Percentiles rank a stretch among this genome's conserved stretches.
Conservation (phyloP, 2,113 vertebrate genomes). For the Paramormyrops kingsleyae region DNA sequence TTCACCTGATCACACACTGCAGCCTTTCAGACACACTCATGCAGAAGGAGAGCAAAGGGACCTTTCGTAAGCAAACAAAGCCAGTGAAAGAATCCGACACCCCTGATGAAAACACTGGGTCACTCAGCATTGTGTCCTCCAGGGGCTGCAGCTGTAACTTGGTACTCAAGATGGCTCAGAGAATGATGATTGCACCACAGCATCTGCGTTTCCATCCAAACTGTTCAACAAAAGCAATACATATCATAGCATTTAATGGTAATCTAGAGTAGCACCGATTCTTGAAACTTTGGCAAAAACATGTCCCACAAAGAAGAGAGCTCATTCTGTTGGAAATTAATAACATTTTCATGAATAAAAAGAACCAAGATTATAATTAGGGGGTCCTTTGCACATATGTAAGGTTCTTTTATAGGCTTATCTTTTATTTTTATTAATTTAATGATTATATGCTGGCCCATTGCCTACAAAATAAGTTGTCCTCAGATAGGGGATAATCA, state of each 20-base stretch:
- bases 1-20: conserved; percentile 9
- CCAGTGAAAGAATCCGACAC: not conserved
- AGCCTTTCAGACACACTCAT: not conserved
- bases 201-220: not conserved
- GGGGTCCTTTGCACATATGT: too few relatives aligned
- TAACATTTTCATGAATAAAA: too few relatives aligned
- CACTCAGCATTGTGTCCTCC: too few relatives aligned
- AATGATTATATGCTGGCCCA: too few relatives aligned
- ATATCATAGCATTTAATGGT: not conserved
- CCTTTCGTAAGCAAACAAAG: not conserved
- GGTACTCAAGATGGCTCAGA: not conserved
- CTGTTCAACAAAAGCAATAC: not conserved
- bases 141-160: not conserved
- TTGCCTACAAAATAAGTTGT: too few relatives aligned
- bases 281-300: too few relatives aligned
- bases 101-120: conserved; percentile 10
- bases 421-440: too few relatives aligned
- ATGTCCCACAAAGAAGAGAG: too few relatives aligned
- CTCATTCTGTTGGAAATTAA: too few relatives aligned
- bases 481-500: too few relatives aligned
- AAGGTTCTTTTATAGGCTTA: too few relatives aligned
- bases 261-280: not conserved
- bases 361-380: too few relatives aligned
- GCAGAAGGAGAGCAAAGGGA: not conserved
- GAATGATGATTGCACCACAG: not conserved